phyloP scores from a whole-genome alignment of 2,888 invertebrate genomes.

The Aporophyla lueneburgensis region DNA sequence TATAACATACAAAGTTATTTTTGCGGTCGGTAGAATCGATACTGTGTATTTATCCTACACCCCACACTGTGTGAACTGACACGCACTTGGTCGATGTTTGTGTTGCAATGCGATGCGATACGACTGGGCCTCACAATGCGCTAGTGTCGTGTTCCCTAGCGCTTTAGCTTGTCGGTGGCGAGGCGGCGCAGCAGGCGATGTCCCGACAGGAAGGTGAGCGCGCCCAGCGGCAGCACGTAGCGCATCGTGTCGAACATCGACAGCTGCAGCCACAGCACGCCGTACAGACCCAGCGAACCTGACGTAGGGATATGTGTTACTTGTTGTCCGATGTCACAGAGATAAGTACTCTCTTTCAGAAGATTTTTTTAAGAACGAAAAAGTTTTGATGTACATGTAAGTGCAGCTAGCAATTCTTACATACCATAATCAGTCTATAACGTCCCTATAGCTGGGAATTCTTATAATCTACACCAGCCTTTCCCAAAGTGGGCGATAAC shows the following conservation, averaged over 20 bases:
- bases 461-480: too few species aligned
- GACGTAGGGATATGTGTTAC: neutral
- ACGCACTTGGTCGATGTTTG: neutral
- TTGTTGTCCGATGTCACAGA: neutral
- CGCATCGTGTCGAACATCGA: constrained; percentile 99
- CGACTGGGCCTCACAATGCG: neutral
- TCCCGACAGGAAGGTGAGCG: constrained; percentile 98
- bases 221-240: constrained; percentile 95
- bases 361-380: too few species aligned
- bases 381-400: neutral
- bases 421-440: neutral
- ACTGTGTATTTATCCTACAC: neutral
- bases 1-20: neutral
- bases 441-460: too few species aligned
- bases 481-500: too few species aligned
- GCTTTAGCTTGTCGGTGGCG: constrained; percentile 82
- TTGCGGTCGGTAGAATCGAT: neutral
- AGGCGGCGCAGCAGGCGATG: constrained; percentile 97
- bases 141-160: constrained; percentile 37
- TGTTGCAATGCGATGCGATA: neutral
- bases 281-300: constrained; percentile 97
- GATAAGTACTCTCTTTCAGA: neutral
- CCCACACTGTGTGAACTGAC: neutral
- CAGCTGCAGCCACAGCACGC: constrained; percentile 97
- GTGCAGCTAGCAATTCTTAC: neutral